Percentiles rank a stretch among this genome's conserved stretches.
These are phyloP conservation scores for Pycnomerus fuliginosus DNA, from an alignment of 2,888 invertebrate genomes.

Conservation along the genomic window DNA sequence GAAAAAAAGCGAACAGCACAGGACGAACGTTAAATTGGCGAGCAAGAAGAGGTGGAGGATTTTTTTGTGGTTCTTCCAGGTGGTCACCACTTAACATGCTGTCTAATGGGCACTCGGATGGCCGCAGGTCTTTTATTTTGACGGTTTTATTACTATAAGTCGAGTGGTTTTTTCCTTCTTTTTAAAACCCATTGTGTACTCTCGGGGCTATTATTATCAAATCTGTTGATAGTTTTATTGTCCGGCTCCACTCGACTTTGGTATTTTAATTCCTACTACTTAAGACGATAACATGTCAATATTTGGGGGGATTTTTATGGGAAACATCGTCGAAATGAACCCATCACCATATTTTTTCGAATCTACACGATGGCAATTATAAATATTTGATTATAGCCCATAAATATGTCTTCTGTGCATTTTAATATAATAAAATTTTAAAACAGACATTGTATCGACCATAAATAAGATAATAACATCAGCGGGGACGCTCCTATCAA, in stretches of 20 bases:
- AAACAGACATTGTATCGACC: constrained; percentile 10
- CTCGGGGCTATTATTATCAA: constrained; percentile 22
- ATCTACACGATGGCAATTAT: no score
- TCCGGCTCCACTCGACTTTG: constrained; percentile 25
- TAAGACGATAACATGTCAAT: no score
- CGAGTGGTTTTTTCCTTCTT: constrained; percentile 16
- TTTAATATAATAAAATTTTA: constrained; percentile 15
- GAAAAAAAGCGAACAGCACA: no score
- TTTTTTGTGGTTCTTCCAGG: constrained; percentile 33
- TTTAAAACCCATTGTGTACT: constrained; percentile 17
- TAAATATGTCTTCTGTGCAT: constrained; percentile 13
- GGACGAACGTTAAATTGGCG: constrained; percentile 31
- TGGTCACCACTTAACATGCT: constrained; percentile 34
- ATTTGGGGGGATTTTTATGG: no score
- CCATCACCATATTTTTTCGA: no score
- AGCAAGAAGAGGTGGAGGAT: constrained; percentile 30
- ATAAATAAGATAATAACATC: no score
- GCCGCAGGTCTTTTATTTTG: constrained; percentile 30
- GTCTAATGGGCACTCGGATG: constrained; percentile 33
- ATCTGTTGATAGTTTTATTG: constrained; percentile 27
- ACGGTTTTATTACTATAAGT: constrained; percentile 35
- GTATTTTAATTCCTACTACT: no score
- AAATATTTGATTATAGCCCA: constrained; percentile 20
- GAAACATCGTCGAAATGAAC: no score
- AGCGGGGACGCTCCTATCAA: no score